Percentiles rank a stretch among this genome's conserved stretches.
Evolutionary conservation across 64 coral and sea anemone genomes (phyloP).

Genomic region (Dendrophyllia cribrosa): DNA sequence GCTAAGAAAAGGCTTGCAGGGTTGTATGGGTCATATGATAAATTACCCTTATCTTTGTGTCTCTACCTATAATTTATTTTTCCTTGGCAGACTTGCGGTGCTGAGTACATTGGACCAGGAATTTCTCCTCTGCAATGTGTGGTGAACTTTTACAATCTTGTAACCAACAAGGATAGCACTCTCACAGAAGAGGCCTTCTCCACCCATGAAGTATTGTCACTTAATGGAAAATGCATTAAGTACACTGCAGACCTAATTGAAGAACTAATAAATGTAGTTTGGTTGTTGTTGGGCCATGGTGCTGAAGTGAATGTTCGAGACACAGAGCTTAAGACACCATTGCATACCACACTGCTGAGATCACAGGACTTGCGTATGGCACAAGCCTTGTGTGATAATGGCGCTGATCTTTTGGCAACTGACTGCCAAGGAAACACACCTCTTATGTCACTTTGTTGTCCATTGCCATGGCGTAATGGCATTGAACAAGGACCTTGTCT

Average conservation of each 20-base stretch:
- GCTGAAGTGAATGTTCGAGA: slow-evolving; percentile 86
- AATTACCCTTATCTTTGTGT: background rate
- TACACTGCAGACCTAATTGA: slow-evolving; percentile 67
- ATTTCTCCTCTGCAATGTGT: slow-evolving; percentile 83
- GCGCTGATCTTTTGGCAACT: slow-evolving; percentile 82
- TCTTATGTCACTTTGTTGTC: slow-evolving; percentile 84
- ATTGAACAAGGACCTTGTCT: slow-evolving; percentile 76
- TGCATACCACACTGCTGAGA: slow-evolving; percentile 80
- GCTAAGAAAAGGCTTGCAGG: no score
- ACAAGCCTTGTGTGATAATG: slow-evolving; percentile 83
- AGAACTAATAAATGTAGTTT: slow-evolving; percentile 74
- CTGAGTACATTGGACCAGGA: slow-evolving; percentile 86
- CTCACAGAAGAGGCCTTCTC: slow-evolving; percentile 17
- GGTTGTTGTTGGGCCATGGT: slow-evolving; percentile 84
- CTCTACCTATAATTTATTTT: background rate
- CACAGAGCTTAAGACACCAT: slow-evolving; percentile 79
- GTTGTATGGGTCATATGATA: no score
- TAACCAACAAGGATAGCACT: slow-evolving; percentile 63
- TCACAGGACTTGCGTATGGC: slow-evolving; percentile 81
- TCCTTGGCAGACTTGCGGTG: slow-evolving; percentile 70
- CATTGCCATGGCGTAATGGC: slow-evolving; percentile 80
- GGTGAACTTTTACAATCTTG: slow-evolving; percentile 75
- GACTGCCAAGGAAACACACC: slow-evolving; percentile 91
- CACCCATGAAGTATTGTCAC: slow-evolving; percentile 43
- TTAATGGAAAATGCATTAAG: slow-evolving; percentile 40